Evolutionary conservation across 2,797 vertebrate genomes (phyloP), one percentile per base, ranked within the genome.

Genomic region (Philypnodon macrostomus): DNA sequence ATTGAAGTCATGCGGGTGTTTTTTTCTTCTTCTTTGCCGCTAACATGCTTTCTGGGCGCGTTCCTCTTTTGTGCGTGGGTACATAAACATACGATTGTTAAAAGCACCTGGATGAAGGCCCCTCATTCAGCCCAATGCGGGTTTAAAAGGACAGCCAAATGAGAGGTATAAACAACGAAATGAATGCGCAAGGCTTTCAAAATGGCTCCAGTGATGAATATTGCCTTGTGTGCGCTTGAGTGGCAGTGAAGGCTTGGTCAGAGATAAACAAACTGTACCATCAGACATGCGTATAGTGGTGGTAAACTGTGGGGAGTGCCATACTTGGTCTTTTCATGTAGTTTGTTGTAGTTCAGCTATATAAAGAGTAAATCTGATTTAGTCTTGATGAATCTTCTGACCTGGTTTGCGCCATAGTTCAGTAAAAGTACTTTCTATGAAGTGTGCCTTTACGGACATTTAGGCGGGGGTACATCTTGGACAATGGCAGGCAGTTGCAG

Each of bases 61-160:
- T 30, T 58, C 61, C 63, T 52, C 56, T 59, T 73, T 64, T 72
- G 77, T 72, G 70, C 34, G 2, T 10, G 53, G 40, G 39, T 66
- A 59, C 58, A 54, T 16, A 51, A 64, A 48, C 60, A 65, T 12
- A 53, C 67, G 53, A 54, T 63, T 69, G 69, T 77, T 63, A 51
- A 61, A 73, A 70, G 74, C 80, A 85, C 81, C 83, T 85, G 80
- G 55, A 63, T 30, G 67, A 49, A 11, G 29, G 35, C n/a, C 50
- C 44, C 36, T n/a, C 33, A 35, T n/a, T 46, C 18, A 0, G 49
- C 1, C n/a, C 39, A 23, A n/a, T 40, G 2, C 47, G 35, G 5
- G 11, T 37, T 37, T 41, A 27, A 40, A 44, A 52, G 47, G 33
- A 33, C 9, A 36, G 16, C 44, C 4, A 65, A 64, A 45, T 29